Percentiles rank a stretch among this genome's conserved stretches.
These are phyloP conservation scores for Phalloptychus januarius DNA, from an alignment of 2,797 vertebrate genomes.

Conservation along the genomic window DNA sequence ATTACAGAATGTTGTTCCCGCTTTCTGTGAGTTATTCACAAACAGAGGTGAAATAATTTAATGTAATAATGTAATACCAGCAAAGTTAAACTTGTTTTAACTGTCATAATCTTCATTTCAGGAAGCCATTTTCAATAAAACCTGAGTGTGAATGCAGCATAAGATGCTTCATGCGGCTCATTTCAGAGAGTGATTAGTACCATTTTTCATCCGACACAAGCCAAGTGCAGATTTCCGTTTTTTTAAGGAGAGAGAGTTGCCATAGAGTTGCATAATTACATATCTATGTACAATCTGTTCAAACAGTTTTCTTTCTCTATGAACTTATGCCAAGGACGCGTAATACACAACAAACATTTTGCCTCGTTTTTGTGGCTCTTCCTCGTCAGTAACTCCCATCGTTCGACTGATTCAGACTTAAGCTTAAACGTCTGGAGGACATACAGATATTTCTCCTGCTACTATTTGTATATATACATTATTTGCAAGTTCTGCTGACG, in stretches of 20 bases:
- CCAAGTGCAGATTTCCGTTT: background rate
- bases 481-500: background rate
- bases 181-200: conserved; percentile 5
- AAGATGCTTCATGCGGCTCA: background rate
- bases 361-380: background rate
- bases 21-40: background rate
- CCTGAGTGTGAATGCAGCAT: background rate
- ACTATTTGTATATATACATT: background rate
- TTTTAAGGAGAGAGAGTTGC: conserved; percentile 10
- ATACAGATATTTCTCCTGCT: background rate
- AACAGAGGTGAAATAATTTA: background rate
- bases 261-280: conserved; percentile 5
- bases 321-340: background rate
- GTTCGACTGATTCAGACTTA: background rate
- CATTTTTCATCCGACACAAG: conserved; percentile 6
- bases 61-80: background rate
- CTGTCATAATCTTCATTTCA: background rate
- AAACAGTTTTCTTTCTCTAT: background rate
- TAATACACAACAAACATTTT: background rate
- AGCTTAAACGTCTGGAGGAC: background rate
- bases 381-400: background rate
- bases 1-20: background rate
- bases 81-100: background rate
- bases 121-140: background rate
- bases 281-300: conserved; percentile 12